phyloP scores from a whole-genome alignment of 2,113 vertebrate species.

The Halichoerus grypus region DNA sequence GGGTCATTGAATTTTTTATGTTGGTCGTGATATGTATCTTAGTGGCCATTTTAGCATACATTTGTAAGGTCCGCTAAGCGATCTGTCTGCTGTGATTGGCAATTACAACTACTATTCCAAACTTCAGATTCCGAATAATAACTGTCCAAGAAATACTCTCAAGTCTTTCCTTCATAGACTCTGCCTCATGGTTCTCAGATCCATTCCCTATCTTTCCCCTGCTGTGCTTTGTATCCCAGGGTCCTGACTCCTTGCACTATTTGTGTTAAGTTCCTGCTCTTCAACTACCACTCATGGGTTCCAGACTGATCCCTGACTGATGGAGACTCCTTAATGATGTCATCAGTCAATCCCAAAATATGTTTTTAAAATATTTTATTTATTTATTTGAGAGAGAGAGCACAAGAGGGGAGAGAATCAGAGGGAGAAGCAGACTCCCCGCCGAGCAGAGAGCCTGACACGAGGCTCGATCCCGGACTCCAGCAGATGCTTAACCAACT shows the following conservation, averaged over 20 bases:
- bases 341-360: neutral
- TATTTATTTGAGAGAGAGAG: neutral
- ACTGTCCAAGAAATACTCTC: conserved; percentile 3
- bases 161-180: neutral
- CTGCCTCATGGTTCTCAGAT: neutral
- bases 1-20: neutral
- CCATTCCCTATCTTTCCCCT: neutral
- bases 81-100: neutral
- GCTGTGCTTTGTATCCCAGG: neutral
- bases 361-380: neutral
- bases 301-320: neutral
- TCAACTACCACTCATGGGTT: neutral
- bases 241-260: neutral
- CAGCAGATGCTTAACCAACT: neutral
- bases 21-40: neutral
- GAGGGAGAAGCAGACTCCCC: neutral
- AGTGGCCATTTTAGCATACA: neutral
- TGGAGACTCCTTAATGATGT: conserved; percentile 10
- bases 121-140: conserved; percentile 1
- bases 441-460: neutral
- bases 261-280: conserved; percentile 55
- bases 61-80: conserved; percentile 16
- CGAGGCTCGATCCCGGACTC: neutral
- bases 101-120: neutral
- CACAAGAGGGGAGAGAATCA: neutral